Conservation (phyloP, 1,140 invertebrate genomes). For the Magallana ariakensis region DNA sequence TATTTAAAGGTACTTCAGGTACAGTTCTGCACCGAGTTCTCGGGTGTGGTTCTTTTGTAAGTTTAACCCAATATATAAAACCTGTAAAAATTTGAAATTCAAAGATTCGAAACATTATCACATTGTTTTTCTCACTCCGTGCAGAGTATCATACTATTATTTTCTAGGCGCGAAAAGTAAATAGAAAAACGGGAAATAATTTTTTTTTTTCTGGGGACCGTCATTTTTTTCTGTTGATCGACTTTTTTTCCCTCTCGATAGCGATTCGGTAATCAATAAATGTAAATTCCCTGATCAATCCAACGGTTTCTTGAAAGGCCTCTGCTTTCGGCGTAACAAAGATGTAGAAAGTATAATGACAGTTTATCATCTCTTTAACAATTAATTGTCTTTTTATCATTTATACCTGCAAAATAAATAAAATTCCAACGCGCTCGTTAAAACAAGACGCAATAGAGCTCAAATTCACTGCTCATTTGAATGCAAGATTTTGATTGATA, state of each 20-base stretch:
- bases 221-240: background rate
- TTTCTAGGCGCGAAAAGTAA: background rate
- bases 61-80: too few relatives aligned
- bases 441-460: background rate
- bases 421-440: constrained; percentile 11
- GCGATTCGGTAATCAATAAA: background rate
- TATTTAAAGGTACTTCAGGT: background rate
- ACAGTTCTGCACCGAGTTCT: background rate
- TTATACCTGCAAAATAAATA: constrained; percentile 11
- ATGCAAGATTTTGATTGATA: constrained; percentile 14
- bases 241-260: background rate
- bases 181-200: constrained; percentile 1
- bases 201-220: background rate
- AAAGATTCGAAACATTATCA: too few relatives aligned
- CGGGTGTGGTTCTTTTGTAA: background rate
- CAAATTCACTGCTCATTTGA: background rate
- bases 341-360: background rate
- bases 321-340: background rate
- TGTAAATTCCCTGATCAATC: constrained; percentile 3
- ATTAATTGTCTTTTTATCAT: constrained; percentile 17
- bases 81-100: too few relatives aligned
- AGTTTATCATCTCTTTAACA: background rate
- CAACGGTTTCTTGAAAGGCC: background rate
- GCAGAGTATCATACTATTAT: too few relatives aligned
- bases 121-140: too few relatives aligned